Conservation (phyloP, 2,888 invertebrate species). For the Drosophila differens region DNA sequence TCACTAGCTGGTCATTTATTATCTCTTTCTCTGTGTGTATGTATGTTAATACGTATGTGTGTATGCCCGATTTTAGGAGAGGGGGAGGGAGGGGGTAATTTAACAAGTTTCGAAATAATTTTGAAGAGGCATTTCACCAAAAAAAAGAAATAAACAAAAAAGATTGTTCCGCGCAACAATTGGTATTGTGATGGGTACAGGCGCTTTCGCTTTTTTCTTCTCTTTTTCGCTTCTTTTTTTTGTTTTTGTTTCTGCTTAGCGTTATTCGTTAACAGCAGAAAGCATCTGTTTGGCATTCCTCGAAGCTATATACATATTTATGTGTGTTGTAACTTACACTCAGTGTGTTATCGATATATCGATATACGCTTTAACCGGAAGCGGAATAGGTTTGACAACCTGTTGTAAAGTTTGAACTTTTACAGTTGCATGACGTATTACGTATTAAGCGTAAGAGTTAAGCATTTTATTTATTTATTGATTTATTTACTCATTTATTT, state of each 20-base stretch:
- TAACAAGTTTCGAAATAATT: constrained; percentile 22
- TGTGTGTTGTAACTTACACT: background rate
- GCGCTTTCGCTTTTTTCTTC: constrained; percentile 27
- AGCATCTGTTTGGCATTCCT: background rate
- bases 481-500: background rate
- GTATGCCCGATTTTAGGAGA: background rate
- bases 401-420: background rate
- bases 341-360: background rate
- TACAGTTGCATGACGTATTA: background rate
- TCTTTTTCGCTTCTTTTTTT: background rate
- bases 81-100: background rate
- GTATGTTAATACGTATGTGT: background rate
- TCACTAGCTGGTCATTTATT: constrained; percentile 1
- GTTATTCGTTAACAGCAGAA: background rate
- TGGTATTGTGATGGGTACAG: constrained; percentile 10
- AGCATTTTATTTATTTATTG: background rate
- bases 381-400: background rate
- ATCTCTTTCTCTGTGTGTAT: background rate
- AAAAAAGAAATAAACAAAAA: background rate
- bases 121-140: constrained; percentile 11
- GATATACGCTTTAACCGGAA: background rate
- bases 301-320: background rate
- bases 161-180: constrained; percentile 19
- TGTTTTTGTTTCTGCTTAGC: background rate
- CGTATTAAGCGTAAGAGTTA: background rate